Conservation (phyloP, 2,113 vertebrate species). For the Apteryx owenii region DNA sequence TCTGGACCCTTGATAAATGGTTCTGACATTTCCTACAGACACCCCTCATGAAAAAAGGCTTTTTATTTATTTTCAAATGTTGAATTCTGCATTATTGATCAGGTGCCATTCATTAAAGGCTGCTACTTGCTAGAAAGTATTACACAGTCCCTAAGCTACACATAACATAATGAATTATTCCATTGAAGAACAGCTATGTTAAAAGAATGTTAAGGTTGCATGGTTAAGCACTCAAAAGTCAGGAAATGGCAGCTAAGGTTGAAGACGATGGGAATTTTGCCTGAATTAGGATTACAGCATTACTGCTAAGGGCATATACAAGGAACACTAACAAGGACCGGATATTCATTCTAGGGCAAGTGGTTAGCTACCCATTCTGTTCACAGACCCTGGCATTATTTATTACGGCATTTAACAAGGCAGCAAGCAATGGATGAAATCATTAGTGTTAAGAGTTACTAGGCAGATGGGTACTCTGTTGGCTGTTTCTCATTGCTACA, state of each 20-base stretch:
- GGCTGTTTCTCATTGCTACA: background rate
- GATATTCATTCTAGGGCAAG: background rate
- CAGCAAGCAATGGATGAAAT: background rate
- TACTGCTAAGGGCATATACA: background rate
- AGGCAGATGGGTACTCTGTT: background rate
- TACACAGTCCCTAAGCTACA: background rate
- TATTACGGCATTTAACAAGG: background rate
- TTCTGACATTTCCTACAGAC: slow-evolving; percentile 73
- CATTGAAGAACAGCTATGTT: background rate
- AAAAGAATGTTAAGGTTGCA: slow-evolving; percentile 18
- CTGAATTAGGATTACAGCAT: background rate
- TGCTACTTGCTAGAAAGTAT: slow-evolving; percentile 50
- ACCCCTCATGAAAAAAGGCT: slow-evolving; percentile 26
- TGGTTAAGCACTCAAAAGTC: background rate
- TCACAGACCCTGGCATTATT: background rate
- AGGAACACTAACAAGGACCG: background rate
- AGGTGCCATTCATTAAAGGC: slow-evolving; percentile 66
- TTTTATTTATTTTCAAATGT: slow-evolving; percentile 72
- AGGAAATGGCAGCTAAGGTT: slow-evolving; percentile 1
- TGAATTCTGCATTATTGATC: slow-evolving; percentile 72
- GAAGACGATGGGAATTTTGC: background rate
- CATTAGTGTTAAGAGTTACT: background rate
- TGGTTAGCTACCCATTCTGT: background rate
- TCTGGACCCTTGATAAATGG: slow-evolving; percentile 59
- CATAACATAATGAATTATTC: slow-evolving; percentile 47